phyloP scores from a whole-genome alignment of 2,113 vertebrate species.

The Tylochromis polylepis region DNA sequence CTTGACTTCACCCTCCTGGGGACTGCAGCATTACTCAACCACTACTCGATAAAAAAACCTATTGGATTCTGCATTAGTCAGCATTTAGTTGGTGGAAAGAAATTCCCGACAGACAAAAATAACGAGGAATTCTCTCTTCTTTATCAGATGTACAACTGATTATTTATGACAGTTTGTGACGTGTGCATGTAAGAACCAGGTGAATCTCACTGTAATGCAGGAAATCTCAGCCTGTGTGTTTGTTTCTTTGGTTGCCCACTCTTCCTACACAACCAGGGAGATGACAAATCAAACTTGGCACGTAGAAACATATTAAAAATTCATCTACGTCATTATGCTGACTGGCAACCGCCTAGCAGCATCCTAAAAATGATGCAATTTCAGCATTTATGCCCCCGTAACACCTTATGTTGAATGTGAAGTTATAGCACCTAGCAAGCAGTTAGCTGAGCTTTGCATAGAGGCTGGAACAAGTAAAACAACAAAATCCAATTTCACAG shows the following conservation, averaged over 20 bases:
- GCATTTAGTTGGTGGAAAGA: not conserved
- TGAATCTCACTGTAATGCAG: not conserved
- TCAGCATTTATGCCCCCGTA: not conserved
- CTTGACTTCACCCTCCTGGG: not conserved
- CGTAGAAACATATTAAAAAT: not conserved
- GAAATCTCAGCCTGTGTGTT: not conserved
- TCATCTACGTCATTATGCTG: not conserved
- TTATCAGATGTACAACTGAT: not conserved
- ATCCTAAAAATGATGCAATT: rapidly evolving
- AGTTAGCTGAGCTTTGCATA: not conserved
- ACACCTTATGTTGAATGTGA: not conserved
- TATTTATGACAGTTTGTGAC: not conserved
- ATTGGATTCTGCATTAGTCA: not conserved
- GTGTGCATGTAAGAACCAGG: not conserved
- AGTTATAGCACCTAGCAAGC: not conserved
- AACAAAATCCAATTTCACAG: not conserved
- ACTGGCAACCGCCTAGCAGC: not conserved
- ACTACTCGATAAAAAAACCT: not conserved
- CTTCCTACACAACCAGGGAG: not conserved
- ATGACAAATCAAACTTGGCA: not conserved
- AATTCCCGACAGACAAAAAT: not conserved
- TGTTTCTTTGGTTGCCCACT: not conserved
- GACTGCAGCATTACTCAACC: not conserved
- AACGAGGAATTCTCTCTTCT: not conserved
- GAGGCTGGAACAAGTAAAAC: not conserved